Conservation (phyloP, 2,113 vertebrate species). For the Chaenocephalus aceratus region DNA sequence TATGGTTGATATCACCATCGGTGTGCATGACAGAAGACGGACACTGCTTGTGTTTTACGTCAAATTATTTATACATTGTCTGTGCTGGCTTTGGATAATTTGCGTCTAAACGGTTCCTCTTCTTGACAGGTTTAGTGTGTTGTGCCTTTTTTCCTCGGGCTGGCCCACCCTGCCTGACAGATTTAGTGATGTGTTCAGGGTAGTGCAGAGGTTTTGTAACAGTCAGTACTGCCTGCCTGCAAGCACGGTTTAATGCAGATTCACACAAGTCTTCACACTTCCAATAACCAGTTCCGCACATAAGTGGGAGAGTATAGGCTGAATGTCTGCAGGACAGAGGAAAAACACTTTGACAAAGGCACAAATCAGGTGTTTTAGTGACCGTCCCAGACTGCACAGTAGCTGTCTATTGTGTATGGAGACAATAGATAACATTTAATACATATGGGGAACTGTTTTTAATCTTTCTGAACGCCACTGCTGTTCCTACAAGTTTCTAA, state of each 20-base stretch:
- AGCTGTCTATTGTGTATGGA: background rate
- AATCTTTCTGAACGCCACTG: background rate
- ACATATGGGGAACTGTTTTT: background rate
- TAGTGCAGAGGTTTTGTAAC: conserved; percentile 24
- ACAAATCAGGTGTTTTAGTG: background rate
- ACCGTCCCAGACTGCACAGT: background rate
- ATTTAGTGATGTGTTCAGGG: conserved; percentile 5
- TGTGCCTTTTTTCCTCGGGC: background rate
- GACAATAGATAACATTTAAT: background rate
- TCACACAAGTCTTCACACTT: conserved; percentile 4
- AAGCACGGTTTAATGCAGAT: conserved; percentile 14
- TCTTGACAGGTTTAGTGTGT: background rate
- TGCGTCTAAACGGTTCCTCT: background rate
- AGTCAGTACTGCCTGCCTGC: background rate
- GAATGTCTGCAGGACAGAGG: background rate
- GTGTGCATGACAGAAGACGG: background rate
- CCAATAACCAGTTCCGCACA: background rate
- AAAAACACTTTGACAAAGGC: background rate
- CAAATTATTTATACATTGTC: background rate
- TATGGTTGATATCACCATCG: background rate
- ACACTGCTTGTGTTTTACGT: background rate
- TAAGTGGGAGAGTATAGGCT: background rate
- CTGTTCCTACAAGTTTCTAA: background rate
- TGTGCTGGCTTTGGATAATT: background rate
- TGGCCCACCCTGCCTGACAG: conserved; percentile 2